Evolutionary conservation across 2,113 vertebrate species (phyloP), one percentile per base, ranked within the genome.

Genomic region (Limnothrissa miodon): DNA sequence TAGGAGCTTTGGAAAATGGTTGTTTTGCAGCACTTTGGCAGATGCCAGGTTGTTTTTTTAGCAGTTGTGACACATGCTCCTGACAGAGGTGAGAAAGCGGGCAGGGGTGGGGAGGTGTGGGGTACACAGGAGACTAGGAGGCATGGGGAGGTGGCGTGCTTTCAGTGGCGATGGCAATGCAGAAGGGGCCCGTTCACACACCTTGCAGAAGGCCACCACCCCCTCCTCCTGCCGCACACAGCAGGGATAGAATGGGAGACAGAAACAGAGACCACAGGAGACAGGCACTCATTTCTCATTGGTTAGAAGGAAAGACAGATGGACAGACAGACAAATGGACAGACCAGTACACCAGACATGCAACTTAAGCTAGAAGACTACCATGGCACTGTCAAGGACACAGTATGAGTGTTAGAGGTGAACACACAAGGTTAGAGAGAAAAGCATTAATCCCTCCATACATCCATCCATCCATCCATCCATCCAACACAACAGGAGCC

Each of bases 151-250:
- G 84, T 84, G 87, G 82, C 81, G 90, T 89, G 91, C 88, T 92
- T 86, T 90, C 78, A 44, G 42, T 86, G 59, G 79, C 11, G 5
- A 79, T 87, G 87, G 89, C 85, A 89, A 87, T 88, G 89, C 87
- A 89, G 89, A 90, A 78, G 80, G 88, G 88, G 90, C 92, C 92
- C 92, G 88, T 86, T 89, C 91, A 99, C 98, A 98, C 97, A 99
- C 98, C 98, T 99, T 97, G 95, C 96, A 99, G 95, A 95, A 99
- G 95, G 97, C 97, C 95, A 97, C 97, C 94, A 96, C 95, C 95
- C 95, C 97, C 96, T 99, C 97, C 94, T 98, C 97, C 97, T 98
- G 97, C 95, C 97, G 94, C 90, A 93, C 88, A 93, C 89, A 92
- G 90, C 90, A 95, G 95, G 95, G 91, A 95, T 29, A 93, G 93